phyloP scores from a whole-genome alignment of 2,113 vertebrate genomes.

The Rhynchopsitta pachyrhyncha region DNA sequence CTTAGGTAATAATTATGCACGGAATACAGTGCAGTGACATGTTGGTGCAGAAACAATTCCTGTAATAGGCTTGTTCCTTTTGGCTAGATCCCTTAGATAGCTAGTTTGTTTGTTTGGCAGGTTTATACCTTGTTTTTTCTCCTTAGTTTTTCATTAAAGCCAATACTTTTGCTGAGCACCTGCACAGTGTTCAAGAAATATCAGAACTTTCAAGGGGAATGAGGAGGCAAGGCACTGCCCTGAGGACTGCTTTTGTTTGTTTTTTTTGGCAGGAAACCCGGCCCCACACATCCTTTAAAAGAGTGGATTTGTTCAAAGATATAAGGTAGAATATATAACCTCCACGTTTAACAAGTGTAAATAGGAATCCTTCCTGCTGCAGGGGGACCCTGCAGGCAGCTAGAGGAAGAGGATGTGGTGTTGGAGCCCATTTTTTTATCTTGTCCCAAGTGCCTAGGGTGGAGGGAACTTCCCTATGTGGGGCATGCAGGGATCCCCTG shows the following conservation, averaged over 20 bases:
- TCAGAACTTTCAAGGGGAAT: neutral
- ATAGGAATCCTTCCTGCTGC: neutral
- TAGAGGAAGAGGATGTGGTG: neutral
- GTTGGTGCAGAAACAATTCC: conserved; percentile 24
- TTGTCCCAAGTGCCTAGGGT: neutral
- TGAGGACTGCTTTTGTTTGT: fast-evolving
- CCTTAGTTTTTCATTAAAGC: conserved; percentile 16
- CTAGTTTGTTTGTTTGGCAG: conserved; percentile 56
- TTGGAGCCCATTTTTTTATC: neutral
- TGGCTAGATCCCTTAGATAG: conserved; percentile 46
- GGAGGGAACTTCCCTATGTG: neutral
- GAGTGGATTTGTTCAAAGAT: neutral
- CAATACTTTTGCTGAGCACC: neutral
- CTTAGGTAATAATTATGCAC: conserved; percentile 59
- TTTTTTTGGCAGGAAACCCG: neutral
- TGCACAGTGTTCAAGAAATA: neutral
- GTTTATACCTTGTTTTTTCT: neutral
- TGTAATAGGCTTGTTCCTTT: conserved; percentile 58
- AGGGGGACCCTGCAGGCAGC: neutral
- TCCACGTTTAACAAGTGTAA: fast-evolving
- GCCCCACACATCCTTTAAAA: neutral
- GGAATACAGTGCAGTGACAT: conserved; percentile 37
- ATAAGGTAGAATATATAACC: neutral
- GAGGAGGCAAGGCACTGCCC: neutral
- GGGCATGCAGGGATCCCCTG: neutral